Conservation (phyloP, 2,797 vertebrate species). For the Pipistrellus kuhlii region DNA sequence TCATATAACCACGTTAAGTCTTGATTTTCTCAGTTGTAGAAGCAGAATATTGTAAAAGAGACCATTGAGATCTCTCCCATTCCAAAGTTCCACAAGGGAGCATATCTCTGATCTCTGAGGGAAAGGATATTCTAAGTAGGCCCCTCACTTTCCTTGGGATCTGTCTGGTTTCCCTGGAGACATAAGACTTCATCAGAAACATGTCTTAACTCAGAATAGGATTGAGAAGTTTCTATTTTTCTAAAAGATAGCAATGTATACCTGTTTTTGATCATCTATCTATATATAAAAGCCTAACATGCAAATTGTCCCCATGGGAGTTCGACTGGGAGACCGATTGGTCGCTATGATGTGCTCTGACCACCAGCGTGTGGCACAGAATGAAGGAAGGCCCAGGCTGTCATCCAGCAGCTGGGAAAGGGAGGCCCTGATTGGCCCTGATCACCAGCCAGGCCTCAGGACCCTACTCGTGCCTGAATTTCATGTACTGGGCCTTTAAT, state of each 20-base stretch:
- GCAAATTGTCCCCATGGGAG: no score
- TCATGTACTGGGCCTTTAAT: no score
- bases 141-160: not conserved
- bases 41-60: not conserved
- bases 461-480: no score
- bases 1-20: not conserved
- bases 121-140: not conserved
- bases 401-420: no score
- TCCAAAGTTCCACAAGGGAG: not conserved
- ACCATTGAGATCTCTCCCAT: not conserved
- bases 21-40: constrained; percentile 14
- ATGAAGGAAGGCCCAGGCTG: no score
- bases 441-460: no score
- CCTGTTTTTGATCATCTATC: not conserved
- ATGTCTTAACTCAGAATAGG: not conserved
- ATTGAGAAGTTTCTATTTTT: not conserved
- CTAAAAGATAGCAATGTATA: not conserved
- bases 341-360: no score
- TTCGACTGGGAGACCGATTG: no score
- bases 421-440: no score
- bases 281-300: no score
- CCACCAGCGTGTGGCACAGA: no score
- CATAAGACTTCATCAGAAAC: not conserved
- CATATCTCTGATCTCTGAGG: not conserved
- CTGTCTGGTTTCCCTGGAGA: not conserved